Evolutionary conservation across 2,888 invertebrate species (phyloP).

Genomic region (Colostygia pectinataria): DNA sequence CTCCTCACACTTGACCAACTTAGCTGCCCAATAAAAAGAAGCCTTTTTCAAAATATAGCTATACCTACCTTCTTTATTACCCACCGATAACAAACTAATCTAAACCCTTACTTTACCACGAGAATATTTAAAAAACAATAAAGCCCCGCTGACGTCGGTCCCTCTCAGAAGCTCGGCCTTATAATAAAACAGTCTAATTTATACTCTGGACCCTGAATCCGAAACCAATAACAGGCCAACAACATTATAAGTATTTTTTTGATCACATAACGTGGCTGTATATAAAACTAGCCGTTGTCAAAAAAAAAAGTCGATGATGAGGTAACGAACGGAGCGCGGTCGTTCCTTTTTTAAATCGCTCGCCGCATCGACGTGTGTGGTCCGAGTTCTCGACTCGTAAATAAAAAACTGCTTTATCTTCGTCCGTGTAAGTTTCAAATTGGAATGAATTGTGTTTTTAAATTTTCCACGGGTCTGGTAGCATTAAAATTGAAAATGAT

Average conservation of each 20-base stretch:
- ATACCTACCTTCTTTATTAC: slow-evolving; percentile 69
- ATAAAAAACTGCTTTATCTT: slow-evolving; percentile 16
- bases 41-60: slow-evolving; percentile 36
- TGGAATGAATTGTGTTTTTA: slow-evolving; percentile 37
- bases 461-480: slow-evolving; percentile 35
- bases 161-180: slow-evolving; percentile 58
- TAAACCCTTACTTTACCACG: slow-evolving; percentile 42
- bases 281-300: slow-evolving; percentile 67
- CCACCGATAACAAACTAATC: slow-evolving; percentile 74
- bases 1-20: slow-evolving; percentile 19
- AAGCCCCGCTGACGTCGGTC: slow-evolving; percentile 56
- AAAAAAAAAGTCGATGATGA: slow-evolving; percentile 76
- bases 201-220: slow-evolving; percentile 48
- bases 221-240: slow-evolving; percentile 61
- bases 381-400: slow-evolving; percentile 41
- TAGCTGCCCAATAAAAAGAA: slow-evolving; percentile 26
- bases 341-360: slow-evolving; percentile 78
- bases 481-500: slow-evolving; percentile 56
- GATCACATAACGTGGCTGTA: slow-evolving; percentile 52
- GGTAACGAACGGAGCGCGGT: slow-evolving; percentile 81
- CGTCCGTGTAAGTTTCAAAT: slow-evolving; percentile 22
- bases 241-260: slow-evolving; percentile 62
- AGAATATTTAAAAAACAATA: slow-evolving; percentile 77
- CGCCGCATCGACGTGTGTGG: slow-evolving; percentile 76
- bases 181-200: slow-evolving; percentile 72